These are phyloP conservation scores for Nansenia antarctica DNA, from an alignment of 2,113 vertebrate genomes.

Conservation along the genomic window DNA sequence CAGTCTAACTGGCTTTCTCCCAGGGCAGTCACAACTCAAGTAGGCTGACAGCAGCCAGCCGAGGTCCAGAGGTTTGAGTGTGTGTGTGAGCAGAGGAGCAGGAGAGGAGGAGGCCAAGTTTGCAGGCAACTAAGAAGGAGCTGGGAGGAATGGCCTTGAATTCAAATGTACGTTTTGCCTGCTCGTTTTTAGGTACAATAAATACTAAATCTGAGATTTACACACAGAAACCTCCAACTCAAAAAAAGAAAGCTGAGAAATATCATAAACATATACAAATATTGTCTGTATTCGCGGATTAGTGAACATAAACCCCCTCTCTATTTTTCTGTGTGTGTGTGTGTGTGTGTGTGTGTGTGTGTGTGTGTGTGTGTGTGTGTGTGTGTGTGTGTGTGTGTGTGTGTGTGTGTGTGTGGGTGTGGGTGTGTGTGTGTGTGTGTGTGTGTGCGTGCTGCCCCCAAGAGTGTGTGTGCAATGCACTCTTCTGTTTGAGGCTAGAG, in stretches of 20 bases:
- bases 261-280: too few species aligned
- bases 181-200: conserved; percentile 43
- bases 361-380: neutral
- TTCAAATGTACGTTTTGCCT: conserved; percentile 12
- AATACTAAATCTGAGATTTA: conserved; percentile 58
- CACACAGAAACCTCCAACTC: conserved; percentile 46
- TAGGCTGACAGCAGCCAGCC: conserved; percentile 54
- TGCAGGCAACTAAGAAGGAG: conserved; percentile 42
- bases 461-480: neutral
- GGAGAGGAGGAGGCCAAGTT: conserved; percentile 33
- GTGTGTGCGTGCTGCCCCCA: neutral
- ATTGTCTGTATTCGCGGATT: conserved; percentile 55
- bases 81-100: conserved; percentile 39
- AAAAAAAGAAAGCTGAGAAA: conserved; percentile 48
- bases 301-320: conserved; percentile 40
- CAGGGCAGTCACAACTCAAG: conserved; percentile 38
- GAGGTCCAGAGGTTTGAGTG: conserved; percentile 35
- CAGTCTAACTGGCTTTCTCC: conserved; percentile 49
- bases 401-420: too few species aligned
- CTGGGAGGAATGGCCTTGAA: conserved; percentile 39
- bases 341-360: neutral
- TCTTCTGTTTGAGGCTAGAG: conserved; percentile 11
- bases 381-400: conserved; percentile 35
- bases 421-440: conserved; percentile 27
- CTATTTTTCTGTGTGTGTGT: conserved; percentile 32